These are phyloP conservation scores for Norana najaformis DNA, from an alignment of 2,888 invertebrate species.

Conservation along the genomic window DNA sequence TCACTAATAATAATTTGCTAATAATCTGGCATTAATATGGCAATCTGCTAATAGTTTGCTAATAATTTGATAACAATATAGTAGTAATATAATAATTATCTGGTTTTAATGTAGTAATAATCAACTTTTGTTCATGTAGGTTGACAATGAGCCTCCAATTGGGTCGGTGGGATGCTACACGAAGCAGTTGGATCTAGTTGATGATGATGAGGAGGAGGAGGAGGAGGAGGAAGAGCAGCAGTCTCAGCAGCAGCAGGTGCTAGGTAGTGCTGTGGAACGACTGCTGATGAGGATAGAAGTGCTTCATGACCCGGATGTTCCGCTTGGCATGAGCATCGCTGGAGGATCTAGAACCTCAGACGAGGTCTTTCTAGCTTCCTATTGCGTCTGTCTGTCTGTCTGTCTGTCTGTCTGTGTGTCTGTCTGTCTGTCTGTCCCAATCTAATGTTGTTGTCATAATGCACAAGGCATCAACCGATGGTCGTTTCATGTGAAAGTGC, in stretches of 20 bases:
- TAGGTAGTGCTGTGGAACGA: not conserved
- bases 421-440: too few relatives aligned
- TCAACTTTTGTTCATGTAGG: not conserved
- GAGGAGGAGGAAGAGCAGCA: not conserved
- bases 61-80: too few relatives aligned
- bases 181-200: not conserved
- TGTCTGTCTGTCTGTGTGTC: too few relatives aligned
- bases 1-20: too few relatives aligned
- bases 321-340: constrained; percentile 33
- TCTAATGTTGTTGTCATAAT: too few relatives aligned
- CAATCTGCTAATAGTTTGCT: too few relatives aligned
- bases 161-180: not conserved
- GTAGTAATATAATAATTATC: not conserved
- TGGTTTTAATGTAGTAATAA: not conserved
- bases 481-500: too few relatives aligned
- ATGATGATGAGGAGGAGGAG: not conserved
- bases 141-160: not conserved
- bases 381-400: too few relatives aligned
- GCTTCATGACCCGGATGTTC: constrained; percentile 27
- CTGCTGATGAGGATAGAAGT: not conserved
- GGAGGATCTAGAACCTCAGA: not conserved
- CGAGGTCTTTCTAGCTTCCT: not conserved
- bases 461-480: too few relatives aligned
- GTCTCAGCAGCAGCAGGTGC: constrained; percentile 3
- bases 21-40: too few relatives aligned